These are phyloP conservation scores for Limonius californicus DNA, from an alignment of 1,140 invertebrate genomes.

Conservation along the genomic window DNA sequence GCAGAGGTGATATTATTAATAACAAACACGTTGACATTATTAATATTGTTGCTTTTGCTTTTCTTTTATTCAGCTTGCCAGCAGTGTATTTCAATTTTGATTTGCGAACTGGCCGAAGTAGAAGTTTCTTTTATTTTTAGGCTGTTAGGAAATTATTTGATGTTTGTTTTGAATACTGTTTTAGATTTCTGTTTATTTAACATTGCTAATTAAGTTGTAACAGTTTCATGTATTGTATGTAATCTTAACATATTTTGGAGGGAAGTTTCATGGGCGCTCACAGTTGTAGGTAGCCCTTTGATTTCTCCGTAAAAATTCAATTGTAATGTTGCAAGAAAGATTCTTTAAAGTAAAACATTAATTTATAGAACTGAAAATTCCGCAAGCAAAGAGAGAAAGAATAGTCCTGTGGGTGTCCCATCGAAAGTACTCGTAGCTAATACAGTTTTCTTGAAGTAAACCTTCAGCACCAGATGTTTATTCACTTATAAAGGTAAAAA, in stretches of 20 bases:
- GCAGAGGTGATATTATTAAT: too few species aligned
- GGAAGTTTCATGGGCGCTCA: constrained; percentile 17
- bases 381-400: too few species aligned
- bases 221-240: constrained; percentile 22
- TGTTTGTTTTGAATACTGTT: constrained; percentile 4
- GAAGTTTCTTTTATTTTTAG: constrained; percentile 13
- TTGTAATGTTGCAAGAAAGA: too few species aligned
- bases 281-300: too few species aligned
- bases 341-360: too few species aligned
- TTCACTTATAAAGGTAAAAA: constrained; percentile 9
- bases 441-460: constrained; percentile 9
- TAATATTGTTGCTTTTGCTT: too few species aligned
- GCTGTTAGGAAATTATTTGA: constrained; percentile 3
- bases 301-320: too few species aligned
- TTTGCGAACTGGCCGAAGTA: too few species aligned
- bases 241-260: constrained; percentile 38
- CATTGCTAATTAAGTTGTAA: constrained; percentile 6
- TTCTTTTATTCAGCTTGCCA: too few species aligned
- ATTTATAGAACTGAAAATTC: too few species aligned
- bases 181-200: constrained; percentile 16
- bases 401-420: not conserved
- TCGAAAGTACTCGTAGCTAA: not conserved
- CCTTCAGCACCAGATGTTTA: constrained; percentile 10
- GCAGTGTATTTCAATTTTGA: too few species aligned
- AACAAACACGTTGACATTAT: too few species aligned